These are phyloP conservation scores for Nasonia oneida DNA, from an alignment of 2,888 invertebrate species.

Conservation along the genomic window DNA sequence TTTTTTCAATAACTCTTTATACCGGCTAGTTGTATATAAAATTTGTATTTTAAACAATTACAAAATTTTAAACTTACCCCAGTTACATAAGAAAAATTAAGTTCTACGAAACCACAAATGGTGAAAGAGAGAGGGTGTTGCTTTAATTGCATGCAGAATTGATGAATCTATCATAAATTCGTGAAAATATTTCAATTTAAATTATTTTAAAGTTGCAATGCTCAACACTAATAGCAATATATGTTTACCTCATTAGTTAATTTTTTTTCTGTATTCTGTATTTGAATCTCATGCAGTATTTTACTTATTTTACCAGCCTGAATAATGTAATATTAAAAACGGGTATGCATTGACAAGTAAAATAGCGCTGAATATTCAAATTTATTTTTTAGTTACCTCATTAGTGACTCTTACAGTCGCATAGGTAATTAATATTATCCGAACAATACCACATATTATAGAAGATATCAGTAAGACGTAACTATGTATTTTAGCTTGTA, in stretches of 20 bases:
- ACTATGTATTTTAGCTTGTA: neutral
- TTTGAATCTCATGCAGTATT: constrained; percentile 29
- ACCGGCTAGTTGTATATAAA: too few species aligned
- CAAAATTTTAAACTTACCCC: constrained; percentile 52
- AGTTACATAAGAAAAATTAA: constrained; percentile 62
- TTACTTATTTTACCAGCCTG: constrained; percentile 30
- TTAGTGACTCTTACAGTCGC: constrained; percentile 3
- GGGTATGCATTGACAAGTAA: neutral
- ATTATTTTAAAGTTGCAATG: neutral
- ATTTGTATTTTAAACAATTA: too few species aligned
- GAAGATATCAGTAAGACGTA: neutral
- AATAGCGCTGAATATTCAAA: neutral
- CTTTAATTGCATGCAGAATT: constrained; percentile 65
- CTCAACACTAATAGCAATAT: neutral
- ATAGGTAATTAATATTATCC: constrained; percentile 28
- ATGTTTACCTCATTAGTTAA: constrained; percentile 26
- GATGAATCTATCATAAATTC: constrained; percentile 53
- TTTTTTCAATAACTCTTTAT: too few species aligned
- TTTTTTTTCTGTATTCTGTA: neutral
- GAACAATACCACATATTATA: neutral
- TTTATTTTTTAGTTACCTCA: constrained; percentile 28
- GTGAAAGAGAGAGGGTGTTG: constrained; percentile 64
- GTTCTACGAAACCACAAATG: constrained; percentile 62
- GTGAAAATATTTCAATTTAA: neutral
- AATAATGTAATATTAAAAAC: neutral